Evolutionary conservation across 2,888 invertebrate species (phyloP).

Genomic region (Nomada goodeniana): DNA sequence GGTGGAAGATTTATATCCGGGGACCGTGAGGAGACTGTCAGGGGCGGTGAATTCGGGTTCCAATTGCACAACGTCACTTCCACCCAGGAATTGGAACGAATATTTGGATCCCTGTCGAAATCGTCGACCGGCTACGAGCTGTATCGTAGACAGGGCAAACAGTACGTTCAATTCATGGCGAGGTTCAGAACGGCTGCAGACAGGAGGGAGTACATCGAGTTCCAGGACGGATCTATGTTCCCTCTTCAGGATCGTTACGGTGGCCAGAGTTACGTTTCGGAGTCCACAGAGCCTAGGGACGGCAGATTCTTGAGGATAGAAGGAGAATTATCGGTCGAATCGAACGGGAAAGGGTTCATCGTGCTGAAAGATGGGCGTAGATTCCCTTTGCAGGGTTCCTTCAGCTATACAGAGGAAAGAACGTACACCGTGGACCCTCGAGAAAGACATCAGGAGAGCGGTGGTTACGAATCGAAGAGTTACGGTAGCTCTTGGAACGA

Average conservation of each 20-base stretch:
- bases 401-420: slow-evolving; percentile 71
- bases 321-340: slow-evolving; percentile 75
- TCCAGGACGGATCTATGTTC: slow-evolving; percentile 75
- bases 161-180: slow-evolving; percentile 76
- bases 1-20: slow-evolving; percentile 69
- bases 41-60: slow-evolving; percentile 67
- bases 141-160: slow-evolving; percentile 69
- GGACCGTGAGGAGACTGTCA: slow-evolving; percentile 75
- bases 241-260: slow-evolving; percentile 76
- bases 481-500: slow-evolving; percentile 68
- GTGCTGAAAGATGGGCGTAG: slow-evolving; percentile 75
- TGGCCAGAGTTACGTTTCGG: slow-evolving; percentile 62
- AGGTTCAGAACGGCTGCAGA: slow-evolving; percentile 72
- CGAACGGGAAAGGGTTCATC: slow-evolving; percentile 74
- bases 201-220: slow-evolving; percentile 75
- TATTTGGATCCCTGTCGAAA: slow-evolving; percentile 72
- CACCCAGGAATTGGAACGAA: slow-evolving; percentile 69
- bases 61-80: slow-evolving; percentile 72
- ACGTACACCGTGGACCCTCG: slow-evolving; percentile 67
- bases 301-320: slow-evolving; percentile 68
- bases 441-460: slow-evolving; percentile 16
- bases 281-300: slow-evolving; percentile 50
- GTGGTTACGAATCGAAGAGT: slow-evolving; percentile 26
- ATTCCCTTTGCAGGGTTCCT: slow-evolving; percentile 77
- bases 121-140: slow-evolving; percentile 69